A percentile compares a stretch with the other conserved stretches of the same genome.
Evolutionary conservation across 2,888 invertebrate genomes (phyloP).

Genomic region (Dysmachus trigonus): DNA sequence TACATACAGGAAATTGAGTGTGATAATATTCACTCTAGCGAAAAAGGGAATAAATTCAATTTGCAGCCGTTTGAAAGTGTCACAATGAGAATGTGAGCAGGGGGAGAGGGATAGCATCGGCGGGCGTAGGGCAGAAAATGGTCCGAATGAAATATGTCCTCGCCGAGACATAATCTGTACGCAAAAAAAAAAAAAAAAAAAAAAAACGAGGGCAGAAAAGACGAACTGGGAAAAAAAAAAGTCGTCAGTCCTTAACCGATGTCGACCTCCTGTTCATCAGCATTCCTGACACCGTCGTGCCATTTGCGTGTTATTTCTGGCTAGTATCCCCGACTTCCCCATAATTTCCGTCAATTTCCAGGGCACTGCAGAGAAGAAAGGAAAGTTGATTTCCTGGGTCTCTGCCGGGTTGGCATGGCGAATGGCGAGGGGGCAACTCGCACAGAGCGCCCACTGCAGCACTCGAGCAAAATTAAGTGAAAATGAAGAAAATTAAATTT

Average conservation of each 20-base stretch:
- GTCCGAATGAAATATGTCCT: slow-evolving; percentile 38
- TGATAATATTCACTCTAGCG: slow-evolving; percentile 48
- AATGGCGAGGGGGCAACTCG: background rate
- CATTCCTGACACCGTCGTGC: slow-evolving; percentile 29
- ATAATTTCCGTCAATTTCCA: slow-evolving; percentile 41
- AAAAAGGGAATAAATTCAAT: slow-evolving; percentile 48
- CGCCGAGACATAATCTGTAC: slow-evolving; percentile 3
- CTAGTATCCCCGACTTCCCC: slow-evolving; percentile 23
- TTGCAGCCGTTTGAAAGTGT: slow-evolving; percentile 47
- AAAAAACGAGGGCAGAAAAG: slow-evolving; percentile 7
- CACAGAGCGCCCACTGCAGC: background rate
- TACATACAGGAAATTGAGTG: slow-evolving; percentile 48
- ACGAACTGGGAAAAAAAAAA: slow-evolving; percentile 24
- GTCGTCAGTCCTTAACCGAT: slow-evolving; percentile 4
- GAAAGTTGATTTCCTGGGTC: slow-evolving; percentile 27
- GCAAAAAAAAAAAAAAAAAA: background rate
- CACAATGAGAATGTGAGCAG: background rate
- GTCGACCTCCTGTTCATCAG: slow-evolving; percentile 29
- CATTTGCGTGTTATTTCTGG: slow-evolving; percentile 39
- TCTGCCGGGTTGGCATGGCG: background rate
- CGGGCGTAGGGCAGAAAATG: background rate
- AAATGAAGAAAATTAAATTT: slow-evolving; percentile 43
- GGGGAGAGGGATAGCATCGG: background rate
- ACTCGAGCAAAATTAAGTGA: slow-evolving; percentile 39
- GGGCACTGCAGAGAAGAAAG: slow-evolving; percentile 16